These are phyloP conservation scores for Dermolepida albohirtum DNA, from an alignment of 2,888 invertebrate genomes.

Conservation along the genomic window DNA sequence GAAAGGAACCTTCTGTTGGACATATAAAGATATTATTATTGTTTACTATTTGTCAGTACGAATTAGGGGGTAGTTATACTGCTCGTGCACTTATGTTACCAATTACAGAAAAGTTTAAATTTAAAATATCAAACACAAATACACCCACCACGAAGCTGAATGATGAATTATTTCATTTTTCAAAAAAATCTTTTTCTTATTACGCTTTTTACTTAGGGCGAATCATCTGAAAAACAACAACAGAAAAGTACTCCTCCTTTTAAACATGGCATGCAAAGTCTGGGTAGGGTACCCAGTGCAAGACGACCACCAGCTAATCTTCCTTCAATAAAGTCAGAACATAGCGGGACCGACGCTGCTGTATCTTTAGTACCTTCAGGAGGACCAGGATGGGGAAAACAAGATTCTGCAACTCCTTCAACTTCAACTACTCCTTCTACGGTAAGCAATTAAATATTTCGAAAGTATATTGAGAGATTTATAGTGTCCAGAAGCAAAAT, in stretches of 20 bases:
- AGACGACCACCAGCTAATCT: constrained; percentile 98
- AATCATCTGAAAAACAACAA: constrained; percentile 88
- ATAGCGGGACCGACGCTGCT: constrained; percentile 81
- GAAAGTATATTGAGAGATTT: too few relatives aligned
- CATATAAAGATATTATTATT: too few relatives aligned
- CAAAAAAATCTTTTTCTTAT: not conserved
- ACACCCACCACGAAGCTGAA: too few relatives aligned
- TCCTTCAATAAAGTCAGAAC: constrained; percentile 98
- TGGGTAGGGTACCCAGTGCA: constrained; percentile 98
- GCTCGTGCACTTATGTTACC: too few relatives aligned
- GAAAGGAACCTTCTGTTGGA: too few relatives aligned
- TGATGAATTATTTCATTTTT: not conserved
- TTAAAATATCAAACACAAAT: too few relatives aligned
- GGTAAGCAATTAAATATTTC: constrained; percentile 44
- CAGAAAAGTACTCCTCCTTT: constrained; percentile 91
- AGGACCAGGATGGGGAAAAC: constrained; percentile 81
- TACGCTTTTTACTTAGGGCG: constrained; percentile 72
- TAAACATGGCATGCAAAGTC: constrained; percentile 99
- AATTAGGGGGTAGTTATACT: too few relatives aligned
- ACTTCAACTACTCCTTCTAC: constrained; percentile 58
- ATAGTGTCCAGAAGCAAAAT: too few relatives aligned
- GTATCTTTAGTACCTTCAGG: constrained; percentile 83
- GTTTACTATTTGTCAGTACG: too few relatives aligned
- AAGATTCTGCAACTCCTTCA: constrained; percentile 67
- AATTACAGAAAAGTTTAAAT: too few relatives aligned